Evolutionary conservation across 1,140 invertebrate genomes (phyloP).

Genomic region (Penaeus japonicus): DNA sequence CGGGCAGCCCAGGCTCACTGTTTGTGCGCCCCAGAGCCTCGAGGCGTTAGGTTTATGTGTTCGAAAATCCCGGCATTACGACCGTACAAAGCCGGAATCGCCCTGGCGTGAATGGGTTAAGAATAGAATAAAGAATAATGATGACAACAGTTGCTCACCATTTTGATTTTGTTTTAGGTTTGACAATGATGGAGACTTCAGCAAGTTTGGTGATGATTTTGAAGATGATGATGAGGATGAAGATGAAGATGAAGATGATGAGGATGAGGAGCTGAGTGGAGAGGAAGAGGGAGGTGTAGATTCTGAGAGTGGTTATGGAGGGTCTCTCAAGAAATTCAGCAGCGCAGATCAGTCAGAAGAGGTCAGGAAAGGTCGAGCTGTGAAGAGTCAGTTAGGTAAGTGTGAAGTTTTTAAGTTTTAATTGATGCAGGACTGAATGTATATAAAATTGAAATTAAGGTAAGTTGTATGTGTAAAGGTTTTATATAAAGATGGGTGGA

Average conservation of each 20-base stretch:
- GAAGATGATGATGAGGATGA: conserved; percentile 27
- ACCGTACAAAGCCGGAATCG: no score
- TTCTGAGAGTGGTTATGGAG: not conserved
- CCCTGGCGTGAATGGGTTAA: no score
- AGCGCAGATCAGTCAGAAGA: conserved; percentile 17
- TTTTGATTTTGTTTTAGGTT: not conserved
- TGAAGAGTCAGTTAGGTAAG: conserved; percentile 44
- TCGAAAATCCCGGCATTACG: no score
- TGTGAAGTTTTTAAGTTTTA: not conserved
- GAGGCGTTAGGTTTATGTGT: no score
- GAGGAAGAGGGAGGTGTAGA: not conserved
- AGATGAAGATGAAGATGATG: not conserved
- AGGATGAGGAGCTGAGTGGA: not conserved
- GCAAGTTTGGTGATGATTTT: conserved; percentile 27
- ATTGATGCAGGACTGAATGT: not conserved
- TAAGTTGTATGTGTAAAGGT: no score
- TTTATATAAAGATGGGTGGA: no score
- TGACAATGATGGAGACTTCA: conserved; percentile 3
- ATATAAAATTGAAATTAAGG: no score
- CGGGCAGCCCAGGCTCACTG: no score
- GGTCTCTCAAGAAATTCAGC: conserved; percentile 33
- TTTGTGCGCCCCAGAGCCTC: no score
- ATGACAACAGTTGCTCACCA: not conserved
- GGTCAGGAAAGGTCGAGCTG: conserved; percentile 35
- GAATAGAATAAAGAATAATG: no score